A percentile compares a stretch with the other conserved stretches of the same genome.
phyloP scores from a whole-genome alignment of 1,140 invertebrate species.

The Wiebesia pumilae region DNA sequence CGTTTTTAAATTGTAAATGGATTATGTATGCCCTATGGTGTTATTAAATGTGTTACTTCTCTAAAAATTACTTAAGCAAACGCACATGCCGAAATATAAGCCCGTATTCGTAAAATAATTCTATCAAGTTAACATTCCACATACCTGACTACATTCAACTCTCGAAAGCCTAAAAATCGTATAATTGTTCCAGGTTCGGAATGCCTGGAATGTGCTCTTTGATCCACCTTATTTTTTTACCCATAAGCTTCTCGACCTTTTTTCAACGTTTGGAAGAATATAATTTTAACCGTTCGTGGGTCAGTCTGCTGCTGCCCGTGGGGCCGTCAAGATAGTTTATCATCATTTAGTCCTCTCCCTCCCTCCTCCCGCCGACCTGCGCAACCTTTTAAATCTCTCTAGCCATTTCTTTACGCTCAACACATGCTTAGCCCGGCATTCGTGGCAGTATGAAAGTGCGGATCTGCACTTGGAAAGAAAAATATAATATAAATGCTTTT shows the following conservation, averaged over 20 bases:
- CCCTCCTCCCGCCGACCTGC: constrained; percentile 63
- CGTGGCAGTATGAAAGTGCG: background rate
- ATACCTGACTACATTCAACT: background rate
- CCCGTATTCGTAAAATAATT: background rate
- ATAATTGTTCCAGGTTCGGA: constrained; percentile 48
- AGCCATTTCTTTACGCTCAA: constrained; percentile 54
- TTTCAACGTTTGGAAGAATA: constrained; percentile 58
- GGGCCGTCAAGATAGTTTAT: constrained; percentile 72
- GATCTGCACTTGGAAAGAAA: background rate
- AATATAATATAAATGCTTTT: background rate
- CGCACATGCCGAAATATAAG: background rate
- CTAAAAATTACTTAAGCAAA: background rate
- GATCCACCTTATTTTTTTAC: constrained; percentile 34
- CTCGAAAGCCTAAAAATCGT: constrained; percentile 37
- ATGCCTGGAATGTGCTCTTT: constrained; percentile 46
- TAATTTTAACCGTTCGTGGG: constrained; percentile 68
- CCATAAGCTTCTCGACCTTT: constrained; percentile 46
- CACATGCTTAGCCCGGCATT: constrained; percentile 57
- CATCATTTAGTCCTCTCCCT: constrained; percentile 70
- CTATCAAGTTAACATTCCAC: constrained; percentile 21
- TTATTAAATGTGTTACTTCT: background rate
- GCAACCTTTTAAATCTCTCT: constrained; percentile 74
- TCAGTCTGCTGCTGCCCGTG: constrained; percentile 62
- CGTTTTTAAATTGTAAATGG: background rate
- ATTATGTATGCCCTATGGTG: background rate